Base-by-base conservation (phyloP, 2,113 vertebrate species). In the Dissostichus mawsoni region DNA sequence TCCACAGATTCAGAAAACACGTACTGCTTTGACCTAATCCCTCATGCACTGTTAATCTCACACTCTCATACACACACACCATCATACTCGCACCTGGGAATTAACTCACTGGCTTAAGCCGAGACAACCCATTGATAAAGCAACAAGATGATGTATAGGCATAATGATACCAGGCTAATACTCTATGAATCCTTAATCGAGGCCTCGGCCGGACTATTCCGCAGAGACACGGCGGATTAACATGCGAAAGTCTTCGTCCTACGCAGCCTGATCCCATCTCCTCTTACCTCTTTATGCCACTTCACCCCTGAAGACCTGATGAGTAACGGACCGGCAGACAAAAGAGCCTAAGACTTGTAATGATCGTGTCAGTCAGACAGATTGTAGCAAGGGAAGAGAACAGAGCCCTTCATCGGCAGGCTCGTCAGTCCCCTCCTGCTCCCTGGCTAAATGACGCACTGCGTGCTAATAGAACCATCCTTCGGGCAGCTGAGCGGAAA, bases 101-200 rank as follows among this genome's bases (percentile, higher is more conserved):
- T 86, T 57, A 76, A 59, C 72, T 82, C 10, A n/a, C 62, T 41
- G 78, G 73, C 44, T 84, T 80, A 84, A 68, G n/a, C 45, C 13
- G 4, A 63, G 74, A 75, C 51, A 74, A 69, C 50, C 72, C 17
- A 8, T 74, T 89, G 90, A 89, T 89, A 76, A 83, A 56, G 81
- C 76, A 78, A 74, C 0, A 8, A 72, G 76, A 83, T 89, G 83
- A 89, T 91, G 76, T 86, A 84, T 47, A 76, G 86, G 74, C 23
- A 45, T 85, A 76, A 81, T 70, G 78, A 90, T 86, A 87, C 61
- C 29, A 47, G 64, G 70, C 59, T 89, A 83, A 90, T 86, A 58
- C 86, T 84, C 68, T 63, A 73, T 87, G 89, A 90, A 89, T 92
- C 84, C 86, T 90, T 90, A 89, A 90, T 86, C 82, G 71, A 73